A percentile compares a stretch with the other conserved stretches of the same genome.
phyloP scores from a whole-genome alignment of 2,888 invertebrate species.

The Nysson spinosus region DNA sequence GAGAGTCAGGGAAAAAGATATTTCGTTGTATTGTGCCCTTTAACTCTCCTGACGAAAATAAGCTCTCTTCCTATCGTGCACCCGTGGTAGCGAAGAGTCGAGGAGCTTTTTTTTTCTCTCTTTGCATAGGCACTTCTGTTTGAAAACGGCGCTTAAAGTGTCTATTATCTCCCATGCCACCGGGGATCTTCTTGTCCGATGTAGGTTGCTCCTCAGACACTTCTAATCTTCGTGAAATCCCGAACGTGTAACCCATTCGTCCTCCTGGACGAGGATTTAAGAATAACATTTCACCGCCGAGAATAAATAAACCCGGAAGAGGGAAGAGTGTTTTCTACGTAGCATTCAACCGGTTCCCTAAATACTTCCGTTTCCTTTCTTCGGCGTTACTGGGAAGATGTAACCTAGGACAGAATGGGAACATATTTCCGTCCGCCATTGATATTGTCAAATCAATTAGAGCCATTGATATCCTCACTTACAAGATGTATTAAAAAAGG shows the following conservation, averaged over 20 bases:
- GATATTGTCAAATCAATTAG: no score
- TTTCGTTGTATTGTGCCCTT: constrained; percentile 28
- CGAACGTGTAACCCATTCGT: constrained; percentile 13
- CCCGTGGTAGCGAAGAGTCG: constrained; percentile 27
- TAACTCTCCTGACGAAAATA: constrained; percentile 49
- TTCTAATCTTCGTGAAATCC: constrained; percentile 26
- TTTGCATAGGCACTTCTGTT: constrained; percentile 15
- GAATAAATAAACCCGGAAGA: constrained; percentile 49
- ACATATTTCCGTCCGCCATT: not conserved
- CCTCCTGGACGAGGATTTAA: constrained; percentile 32
- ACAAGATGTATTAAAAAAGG: no score
- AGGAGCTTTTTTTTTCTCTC: constrained; percentile 29
- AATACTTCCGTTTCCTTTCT: constrained; percentile 13
- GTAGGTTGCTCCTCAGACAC: constrained; percentile 1
- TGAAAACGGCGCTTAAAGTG: constrained; percentile 22
- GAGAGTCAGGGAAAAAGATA: not conserved
- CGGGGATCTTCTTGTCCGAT: constrained; percentile 11
- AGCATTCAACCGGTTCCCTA: constrained; percentile 7
- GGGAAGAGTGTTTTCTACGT: constrained; percentile 7
- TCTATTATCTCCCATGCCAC: constrained; percentile 34
- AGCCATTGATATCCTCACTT: no score
- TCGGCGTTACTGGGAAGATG: not conserved
- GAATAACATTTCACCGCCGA: constrained; percentile 31
- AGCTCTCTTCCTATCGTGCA: constrained; percentile 29
- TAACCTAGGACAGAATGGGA: constrained; percentile 7